Evolutionary conservation across 2,113 vertebrate genomes (phyloP), one percentile per base, ranked within the genome.

Genomic region (Panurus biarmicus): DNA sequence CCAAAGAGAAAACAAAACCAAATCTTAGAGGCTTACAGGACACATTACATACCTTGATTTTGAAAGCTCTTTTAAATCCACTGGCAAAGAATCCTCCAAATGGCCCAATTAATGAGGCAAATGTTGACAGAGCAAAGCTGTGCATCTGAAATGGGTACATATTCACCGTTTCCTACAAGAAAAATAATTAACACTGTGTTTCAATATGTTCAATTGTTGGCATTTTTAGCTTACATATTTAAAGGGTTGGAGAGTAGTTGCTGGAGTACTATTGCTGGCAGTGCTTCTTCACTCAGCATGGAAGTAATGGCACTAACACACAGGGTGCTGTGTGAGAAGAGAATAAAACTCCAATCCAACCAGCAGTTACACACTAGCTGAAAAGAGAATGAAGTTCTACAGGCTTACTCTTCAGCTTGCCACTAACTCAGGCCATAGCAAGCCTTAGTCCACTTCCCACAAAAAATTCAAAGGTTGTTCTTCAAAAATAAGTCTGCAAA

Each of bases 21-120:
- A 83, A 67, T 44, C 3, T 3, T 67, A n/a, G n/a, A 58, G 12
- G 31, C 33, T 77, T 21, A 48, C 16, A 60, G 56, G 29, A 67
- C 28, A 29, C 26, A 31, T 40, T 29, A 93, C 95, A 74, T 61
- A 99, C 99, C 98, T 99, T 99, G 87, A 99, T 99, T 98, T 99
- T 99, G 94, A 99, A 99, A 69, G 99, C 99, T 97, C 99, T 97
- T 98, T 99, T 99, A 96, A 99, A 99, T 83, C 99, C 99, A 71
- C 99, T 99, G 76, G 99, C 99, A 18, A 99, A 99, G 96, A 99
- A 99, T n/a, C 99, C 99, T 57, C 99, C 99, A 13, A 99, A 99
- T 2, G 99, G 99, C 7, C 99, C 99, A 67, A 99, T 99, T 93
- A 99, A 97, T 1, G 99, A 99, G 3, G 97, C 99, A 60, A 99